Evolutionary conservation across 2,797 vertebrate species (phyloP), one percentile per base, ranked within the genome.

Genomic region (Schizopygopsis malacanthus): DNA sequence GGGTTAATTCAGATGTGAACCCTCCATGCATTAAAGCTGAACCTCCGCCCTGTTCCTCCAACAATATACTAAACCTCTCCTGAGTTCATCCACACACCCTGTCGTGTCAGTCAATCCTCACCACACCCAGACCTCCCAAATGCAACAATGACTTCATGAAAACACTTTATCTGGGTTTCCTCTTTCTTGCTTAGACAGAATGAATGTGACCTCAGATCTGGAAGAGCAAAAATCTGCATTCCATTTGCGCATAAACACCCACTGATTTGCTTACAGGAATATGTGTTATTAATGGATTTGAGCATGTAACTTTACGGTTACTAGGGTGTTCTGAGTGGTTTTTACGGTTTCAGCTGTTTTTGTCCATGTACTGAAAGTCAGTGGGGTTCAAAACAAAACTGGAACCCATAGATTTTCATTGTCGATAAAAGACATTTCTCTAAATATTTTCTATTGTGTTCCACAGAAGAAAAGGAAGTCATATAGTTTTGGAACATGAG

Each of bases 101-200:
- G 63, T 69, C 25, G 18, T 82, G 73, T 87, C 88, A 85, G 43
- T 89, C 85, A 85, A 77, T 61, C 77, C 50, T 69, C 33, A 65
- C n/a, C 88, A 81, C 83, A 61, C 85, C 87, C 90, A 84, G 73
- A 71, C 78, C 67, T 84, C 87, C 83, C 83, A 59, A 76, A 82
- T 77, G 69, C 72, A 84, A 71, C 69, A 75, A 85, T 72, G 45
- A 82, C 75, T 54, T 76, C 39, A 69, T 82, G 59, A 80, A 87
- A 86, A 70, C 22, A 3, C 20, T 83, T 22, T 33, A 52, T 43
- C 25, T 50, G 70, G 70, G 72, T 18, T 81, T 86, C 50, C 63
- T 65, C 28, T 79, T 82, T 81, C 67, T 77, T 69, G 65, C 78
- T 83, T 28, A 81, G 87, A 75, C 79, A 41, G 28, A 81, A 81